Percentiles rank a stretch among this genome's conserved stretches.
phyloP scores from a whole-genome alignment of 2,113 vertebrate genomes.

The Plecturocebus donacophilus region DNA sequence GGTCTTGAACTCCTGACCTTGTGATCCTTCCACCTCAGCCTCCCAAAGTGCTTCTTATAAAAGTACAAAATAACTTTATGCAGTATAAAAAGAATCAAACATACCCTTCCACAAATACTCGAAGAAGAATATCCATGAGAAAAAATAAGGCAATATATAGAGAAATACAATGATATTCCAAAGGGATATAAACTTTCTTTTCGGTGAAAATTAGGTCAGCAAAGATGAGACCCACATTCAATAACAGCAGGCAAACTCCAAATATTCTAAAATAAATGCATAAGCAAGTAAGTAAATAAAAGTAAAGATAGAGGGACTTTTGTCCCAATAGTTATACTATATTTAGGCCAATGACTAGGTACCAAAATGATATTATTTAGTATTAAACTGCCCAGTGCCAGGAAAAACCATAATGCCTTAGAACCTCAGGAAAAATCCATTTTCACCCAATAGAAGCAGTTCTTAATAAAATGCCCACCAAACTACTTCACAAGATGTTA shows the following conservation, averaged over 20 bases:
- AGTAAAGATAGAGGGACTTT: not conserved
- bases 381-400: not conserved
- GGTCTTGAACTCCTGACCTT: too few relatives aligned
- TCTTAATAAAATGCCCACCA: not conserved
- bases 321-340: not conserved
- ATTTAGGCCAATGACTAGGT: not conserved
- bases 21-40: too few relatives aligned
- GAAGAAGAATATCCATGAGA: too few relatives aligned
- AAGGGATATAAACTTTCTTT: too few relatives aligned
- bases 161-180: too few relatives aligned
- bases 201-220: too few relatives aligned
- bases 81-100: too few relatives aligned
- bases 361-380: not conserved
- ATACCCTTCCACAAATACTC: too few relatives aligned
- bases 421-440: not conserved
- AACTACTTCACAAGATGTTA: not conserved
- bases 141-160: too few relatives aligned
- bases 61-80: too few relatives aligned
- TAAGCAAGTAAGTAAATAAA: not conserved
- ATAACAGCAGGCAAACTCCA: constrained; percentile 91
- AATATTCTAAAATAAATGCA: constrained; percentile 90
- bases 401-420: not conserved
- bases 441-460: not conserved
- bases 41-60: too few relatives aligned
- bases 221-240: constrained; percentile 92